These are phyloP conservation scores for Calephelis nemesis DNA, from an alignment of 1,140 invertebrate genomes.

Conservation along the genomic window DNA sequence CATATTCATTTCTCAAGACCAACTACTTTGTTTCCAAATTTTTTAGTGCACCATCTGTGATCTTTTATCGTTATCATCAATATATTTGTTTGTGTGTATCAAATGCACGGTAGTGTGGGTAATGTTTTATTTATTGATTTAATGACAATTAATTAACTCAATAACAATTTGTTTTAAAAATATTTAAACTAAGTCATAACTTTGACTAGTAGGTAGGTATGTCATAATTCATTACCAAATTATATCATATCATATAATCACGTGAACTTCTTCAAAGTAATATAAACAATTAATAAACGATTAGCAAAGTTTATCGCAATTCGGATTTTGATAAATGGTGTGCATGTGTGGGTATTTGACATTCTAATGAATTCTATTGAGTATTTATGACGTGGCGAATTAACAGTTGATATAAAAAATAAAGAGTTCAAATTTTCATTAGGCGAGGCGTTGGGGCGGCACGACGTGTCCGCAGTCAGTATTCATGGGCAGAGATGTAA, in stretches of 20 bases:
- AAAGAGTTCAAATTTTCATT: constrained; percentile 75
- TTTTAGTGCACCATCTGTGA: too few relatives aligned
- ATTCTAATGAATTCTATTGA: constrained; percentile 50
- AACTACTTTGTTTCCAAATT: too few relatives aligned
- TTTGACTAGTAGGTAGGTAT: neutral
- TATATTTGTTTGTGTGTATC: too few relatives aligned
- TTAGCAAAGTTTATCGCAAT: constrained; percentile 33
- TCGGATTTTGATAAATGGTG: constrained; percentile 18
- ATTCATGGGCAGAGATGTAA: constrained; percentile 42
- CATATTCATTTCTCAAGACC: too few relatives aligned
- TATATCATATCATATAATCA: constrained; percentile 23
- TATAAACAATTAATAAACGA: constrained; percentile 23
- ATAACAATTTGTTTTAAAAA: too few relatives aligned
- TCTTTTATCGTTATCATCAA: too few relatives aligned
- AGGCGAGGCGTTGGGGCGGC: constrained; percentile 71
- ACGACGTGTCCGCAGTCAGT: constrained; percentile 60
- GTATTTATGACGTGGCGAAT: constrained; percentile 50
- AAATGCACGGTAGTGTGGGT: too few relatives aligned
- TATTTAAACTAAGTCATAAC: too few relatives aligned
- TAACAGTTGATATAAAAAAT: constrained; percentile 57
- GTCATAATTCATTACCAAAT: neutral
- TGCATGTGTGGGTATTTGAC: constrained; percentile 17
- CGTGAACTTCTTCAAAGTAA: constrained; percentile 11
- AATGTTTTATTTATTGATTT: too few relatives aligned
- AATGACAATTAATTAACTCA: too few relatives aligned